Evolutionary conservation across 2,888 invertebrate genomes (phyloP), one percentile per base, ranked within the genome.

Genomic region (Hermaeophaga mercurialis): DNA sequence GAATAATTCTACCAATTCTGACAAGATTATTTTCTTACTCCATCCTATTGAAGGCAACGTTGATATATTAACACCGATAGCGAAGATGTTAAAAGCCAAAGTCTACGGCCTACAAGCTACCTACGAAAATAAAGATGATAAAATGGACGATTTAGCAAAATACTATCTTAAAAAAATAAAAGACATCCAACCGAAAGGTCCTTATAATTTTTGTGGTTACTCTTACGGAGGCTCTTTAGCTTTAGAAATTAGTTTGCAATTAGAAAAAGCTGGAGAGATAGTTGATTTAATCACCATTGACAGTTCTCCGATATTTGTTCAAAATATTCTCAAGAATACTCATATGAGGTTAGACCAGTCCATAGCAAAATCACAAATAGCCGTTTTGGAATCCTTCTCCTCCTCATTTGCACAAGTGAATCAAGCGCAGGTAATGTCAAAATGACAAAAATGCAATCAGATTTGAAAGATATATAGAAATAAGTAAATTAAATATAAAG

Each of bases 11-110:
- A 39, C 46, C 18, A 22, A 24, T 6, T 36, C 15, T 7, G 41
- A 31, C 1, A 57, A 14, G 22, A 61, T 54, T 17, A 39, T 67
- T 17, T 67, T 66, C 39, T 31, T 67, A 15, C 1, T 67, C 9
- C 65, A 64, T 53, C 63, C 66, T 3, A 61, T 66, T 18, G 65
- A 67, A 50, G 66, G 65, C 1, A 44, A 61, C 14, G 45, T 63
- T 1, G 54, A 58, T 19, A 39, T 54, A 8, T 31, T 66, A 33
- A 36, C 47, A 19, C 52, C 56, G 5, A 5, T 66, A 12, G 64
- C 65, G 1, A 36, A 47, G n/a, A 56, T 54, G 12, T 14, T 67
- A 2, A 56, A 62, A 22, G 64, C 62, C 0, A 56, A 34, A 1
- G 61, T 61, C 4, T 65, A 65, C 24, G 65, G 64, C 11, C 26